A percentile compares a stretch with the other conserved stretches of the same genome.
Evolutionary conservation across 2,888 invertebrate genomes (phyloP).

Genomic region (Mesorhabditis sp.): DNA sequence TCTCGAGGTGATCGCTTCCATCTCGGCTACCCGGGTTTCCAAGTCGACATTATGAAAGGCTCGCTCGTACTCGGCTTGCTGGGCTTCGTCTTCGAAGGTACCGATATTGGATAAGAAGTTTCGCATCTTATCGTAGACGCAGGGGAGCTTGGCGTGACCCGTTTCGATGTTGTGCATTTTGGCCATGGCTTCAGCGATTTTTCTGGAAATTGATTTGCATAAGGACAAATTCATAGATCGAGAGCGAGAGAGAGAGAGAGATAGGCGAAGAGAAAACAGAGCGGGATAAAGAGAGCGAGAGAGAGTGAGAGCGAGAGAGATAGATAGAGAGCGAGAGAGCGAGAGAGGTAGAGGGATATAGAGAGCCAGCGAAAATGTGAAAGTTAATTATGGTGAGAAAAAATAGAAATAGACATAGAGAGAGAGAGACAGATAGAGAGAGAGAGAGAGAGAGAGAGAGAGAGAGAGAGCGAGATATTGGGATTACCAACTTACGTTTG

Average conservation of each 20-base stretch:
- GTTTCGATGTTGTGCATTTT: conserved; percentile 43
- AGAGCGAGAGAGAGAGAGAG: no score
- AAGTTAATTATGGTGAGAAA: not conserved
- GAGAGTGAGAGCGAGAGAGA: no score
- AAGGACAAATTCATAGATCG: no score
- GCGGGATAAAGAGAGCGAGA: no score
- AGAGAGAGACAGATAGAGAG: no score
- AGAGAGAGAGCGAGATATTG: no score
- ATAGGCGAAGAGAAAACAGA: no score
- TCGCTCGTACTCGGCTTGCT: conserved; percentile 21
- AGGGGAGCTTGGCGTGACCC: conserved; percentile 17
- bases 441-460: no score
- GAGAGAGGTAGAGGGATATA: no score
- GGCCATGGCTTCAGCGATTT: conserved; percentile 41
- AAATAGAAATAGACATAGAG: no score
- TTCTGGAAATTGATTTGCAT: conserved; percentile 25
- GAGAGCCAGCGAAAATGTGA: not conserved
- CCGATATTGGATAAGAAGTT: conserved; percentile 21
- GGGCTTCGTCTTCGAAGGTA: conserved; percentile 12
- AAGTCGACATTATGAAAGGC: conserved; percentile 17
- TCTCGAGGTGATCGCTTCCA: conserved; percentile 18
- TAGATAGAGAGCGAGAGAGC: no score
- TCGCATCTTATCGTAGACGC: conserved; percentile 26
- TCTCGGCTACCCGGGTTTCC: conserved; percentile 10
- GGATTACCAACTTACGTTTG: conserved; percentile 27